Evolutionary conservation across 2,113 vertebrate species (phyloP).

Genomic region (Bubalus kerabau): DNA sequence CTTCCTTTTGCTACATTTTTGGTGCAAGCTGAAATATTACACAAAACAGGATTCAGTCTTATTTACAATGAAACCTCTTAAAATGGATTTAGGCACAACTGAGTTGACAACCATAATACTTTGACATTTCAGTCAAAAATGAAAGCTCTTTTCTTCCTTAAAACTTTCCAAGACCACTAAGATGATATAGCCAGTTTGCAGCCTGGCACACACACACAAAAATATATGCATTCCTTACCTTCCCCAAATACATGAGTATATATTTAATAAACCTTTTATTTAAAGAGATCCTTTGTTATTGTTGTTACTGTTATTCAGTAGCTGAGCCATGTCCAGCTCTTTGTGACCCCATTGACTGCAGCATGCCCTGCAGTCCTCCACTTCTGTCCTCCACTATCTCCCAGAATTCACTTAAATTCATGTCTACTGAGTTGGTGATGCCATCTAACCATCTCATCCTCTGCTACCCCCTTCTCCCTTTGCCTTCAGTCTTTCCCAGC

Average conservation of each 20-base stretch:
- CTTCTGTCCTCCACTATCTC: background rate
- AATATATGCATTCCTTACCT: background rate
- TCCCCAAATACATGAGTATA: background rate
- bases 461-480: background rate
- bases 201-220: background rate
- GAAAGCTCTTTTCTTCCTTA: background rate
- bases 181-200: background rate
- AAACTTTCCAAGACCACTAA: background rate
- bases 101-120: background rate
- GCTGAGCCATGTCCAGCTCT: background rate
- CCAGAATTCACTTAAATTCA: background rate
- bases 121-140: background rate
- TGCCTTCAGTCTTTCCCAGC: background rate
- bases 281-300: background rate
- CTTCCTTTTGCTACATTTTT: background rate
- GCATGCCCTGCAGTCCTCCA: background rate
- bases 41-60: slow-evolving; percentile 16
- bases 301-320: background rate
- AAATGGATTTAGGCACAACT: background rate
- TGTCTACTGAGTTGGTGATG: background rate
- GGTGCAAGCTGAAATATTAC: slow-evolving; percentile 21
- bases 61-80: background rate
- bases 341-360: background rate
- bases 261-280: background rate
- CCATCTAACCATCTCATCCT: background rate